These are phyloP conservation scores for Paralichthys olivaceus DNA, from an alignment of 2,113 vertebrate species.

Conservation along the genomic window DNA sequence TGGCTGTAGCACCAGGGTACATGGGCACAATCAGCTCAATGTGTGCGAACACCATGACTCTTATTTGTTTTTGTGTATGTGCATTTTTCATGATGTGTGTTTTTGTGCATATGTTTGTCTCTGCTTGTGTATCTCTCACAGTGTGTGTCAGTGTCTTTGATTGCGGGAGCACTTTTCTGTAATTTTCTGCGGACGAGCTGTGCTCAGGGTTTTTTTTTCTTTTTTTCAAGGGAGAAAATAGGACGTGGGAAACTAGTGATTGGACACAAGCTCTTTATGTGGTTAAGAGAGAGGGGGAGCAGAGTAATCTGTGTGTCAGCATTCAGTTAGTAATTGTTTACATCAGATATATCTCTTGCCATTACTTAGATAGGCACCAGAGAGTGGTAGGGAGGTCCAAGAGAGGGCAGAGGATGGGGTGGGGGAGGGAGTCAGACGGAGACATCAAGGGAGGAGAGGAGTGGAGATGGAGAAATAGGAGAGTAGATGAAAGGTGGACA, in stretches of 20 bases:
- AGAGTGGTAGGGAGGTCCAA: not conserved
- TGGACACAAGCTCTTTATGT: conserved; percentile 33
- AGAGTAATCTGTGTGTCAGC: conserved; percentile 56
- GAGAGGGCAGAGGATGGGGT: not conserved
- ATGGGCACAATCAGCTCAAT: conserved; percentile 50
- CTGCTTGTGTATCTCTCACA: not conserved
- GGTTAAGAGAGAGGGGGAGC: conserved; percentile 41
- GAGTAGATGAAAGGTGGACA: conserved; percentile 35
- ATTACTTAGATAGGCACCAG: conserved; percentile 34
- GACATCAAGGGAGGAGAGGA: conserved; percentile 32
- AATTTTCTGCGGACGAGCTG: conserved; percentile 23
- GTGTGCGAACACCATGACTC: conserved; percentile 32
- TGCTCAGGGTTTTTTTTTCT: not conserved
- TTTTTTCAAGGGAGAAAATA: conserved; percentile 20
- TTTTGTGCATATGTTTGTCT: conserved; percentile 4
- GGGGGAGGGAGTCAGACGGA: conserved; percentile 5
- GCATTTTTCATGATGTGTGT: conserved; percentile 4
- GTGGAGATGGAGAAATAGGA: not conserved
- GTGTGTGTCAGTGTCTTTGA: conserved; percentile 17
- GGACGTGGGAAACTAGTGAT: conserved; percentile 38
- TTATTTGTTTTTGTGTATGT: conserved; percentile 39
- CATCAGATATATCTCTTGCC: conserved; percentile 43
- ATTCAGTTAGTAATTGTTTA: conserved; percentile 68
- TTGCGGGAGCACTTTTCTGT: conserved; percentile 33
- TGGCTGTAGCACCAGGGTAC: conserved; percentile 42